Conservation (phyloP, 2,797 vertebrate genomes). For the Coregonus sp. region DNA sequence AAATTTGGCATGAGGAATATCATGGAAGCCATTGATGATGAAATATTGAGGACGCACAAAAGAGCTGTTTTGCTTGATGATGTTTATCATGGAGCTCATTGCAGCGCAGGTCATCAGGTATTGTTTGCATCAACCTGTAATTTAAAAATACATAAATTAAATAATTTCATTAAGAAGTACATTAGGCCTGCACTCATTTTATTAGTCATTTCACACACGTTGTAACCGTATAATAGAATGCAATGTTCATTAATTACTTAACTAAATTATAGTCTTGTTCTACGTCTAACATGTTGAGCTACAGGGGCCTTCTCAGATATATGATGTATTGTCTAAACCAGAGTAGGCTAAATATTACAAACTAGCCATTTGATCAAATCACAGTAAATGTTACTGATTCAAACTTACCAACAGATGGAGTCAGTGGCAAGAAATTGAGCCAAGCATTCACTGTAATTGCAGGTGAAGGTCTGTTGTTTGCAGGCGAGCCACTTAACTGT, state of each 20-base stretch:
- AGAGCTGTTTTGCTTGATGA: constrained; percentile 18
- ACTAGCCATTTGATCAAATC: neutral
- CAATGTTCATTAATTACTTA: too few species aligned
- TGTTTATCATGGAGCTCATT: constrained; percentile 19
- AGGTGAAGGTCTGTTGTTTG: neutral
- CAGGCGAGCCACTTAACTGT: neutral
- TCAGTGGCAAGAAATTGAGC: neutral
- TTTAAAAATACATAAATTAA: neutral
- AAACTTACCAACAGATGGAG: neutral
- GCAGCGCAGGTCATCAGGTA: neutral
- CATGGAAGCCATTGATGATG: constrained; percentile 46
- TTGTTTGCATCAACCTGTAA: constrained; percentile 22
- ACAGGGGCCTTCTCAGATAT: too few species aligned
- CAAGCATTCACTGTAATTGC: neutral
- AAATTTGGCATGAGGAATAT: constrained; percentile 26
- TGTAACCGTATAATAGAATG: too few species aligned
- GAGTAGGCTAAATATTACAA: neutral
- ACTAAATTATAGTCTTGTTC: too few species aligned
- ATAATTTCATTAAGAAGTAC: neutral
- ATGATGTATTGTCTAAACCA: neutral
- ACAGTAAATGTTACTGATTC: neutral
- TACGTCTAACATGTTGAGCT: too few species aligned
- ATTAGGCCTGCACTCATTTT: neutral
- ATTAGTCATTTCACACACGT: neutral
- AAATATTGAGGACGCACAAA: constrained; percentile 41